Base-by-base conservation (phyloP, 2,797 vertebrate species). In the Phrynocephalus forsythii region DNA sequence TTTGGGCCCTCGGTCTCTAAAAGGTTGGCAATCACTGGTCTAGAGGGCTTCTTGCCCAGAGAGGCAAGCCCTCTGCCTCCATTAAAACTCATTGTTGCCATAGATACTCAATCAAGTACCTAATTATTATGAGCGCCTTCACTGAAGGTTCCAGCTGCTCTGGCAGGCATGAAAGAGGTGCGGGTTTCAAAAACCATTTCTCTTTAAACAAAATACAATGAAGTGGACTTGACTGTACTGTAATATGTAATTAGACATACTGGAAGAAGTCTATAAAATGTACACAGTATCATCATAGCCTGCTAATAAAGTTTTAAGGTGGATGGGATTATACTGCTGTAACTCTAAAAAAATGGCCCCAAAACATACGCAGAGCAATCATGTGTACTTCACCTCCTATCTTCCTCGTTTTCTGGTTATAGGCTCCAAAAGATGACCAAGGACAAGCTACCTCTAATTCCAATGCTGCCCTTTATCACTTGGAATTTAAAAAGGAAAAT, bases 301-400 rank as follows among this genome's bases (percentile, higher is more conserved):
- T 92, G 86, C 91, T 93, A 85, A 22, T 85, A 0, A 30, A 3
- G 52, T 79, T 90, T 95, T 95, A 93, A 95, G 93, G 95, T 91
- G 88, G 91, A 92, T 93, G 86, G 87, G 90, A 95, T 93, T 87
- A 48, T 0, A 24, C 83, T 87, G 90, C 88, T 88, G 89, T 87
- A 88, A 85, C 85, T 89, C 88, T 85, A 20, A 13, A 88, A 5
- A 0, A 0, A 0, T 85, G 88, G 89, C 88, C 90, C 92, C 83
- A 84, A 93, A 91, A 90, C 88, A 93, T 92, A 93, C 69, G 88
- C 56, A 91, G 92, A 86, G 89, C 91, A 90, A 92, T 91, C 93
- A 60, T 82, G 89, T 76, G 89, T 83, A 38, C 72, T 81, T 87
- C 87, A 72, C 92, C 78, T 84, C 82, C 88, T 79, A 89, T 85